phyloP scores from a whole-genome alignment of 2,113 vertebrate genomes.

The Castor canadensis region DNA sequence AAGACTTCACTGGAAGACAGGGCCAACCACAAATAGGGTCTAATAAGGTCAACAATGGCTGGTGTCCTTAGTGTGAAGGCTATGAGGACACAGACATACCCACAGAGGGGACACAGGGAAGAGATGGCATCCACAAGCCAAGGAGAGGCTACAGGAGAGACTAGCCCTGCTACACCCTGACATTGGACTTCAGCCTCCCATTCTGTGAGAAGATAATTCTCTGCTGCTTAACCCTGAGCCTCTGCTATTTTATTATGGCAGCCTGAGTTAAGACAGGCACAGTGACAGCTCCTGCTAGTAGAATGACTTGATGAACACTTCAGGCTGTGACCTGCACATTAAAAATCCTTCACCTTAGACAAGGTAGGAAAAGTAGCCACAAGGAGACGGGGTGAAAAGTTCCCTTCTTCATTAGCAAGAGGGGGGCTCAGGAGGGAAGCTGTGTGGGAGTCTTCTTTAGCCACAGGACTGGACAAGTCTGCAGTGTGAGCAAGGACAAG shows the following conservation, averaged over 20 bases:
- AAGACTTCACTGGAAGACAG: neutral
- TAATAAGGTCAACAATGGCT: too few species aligned
- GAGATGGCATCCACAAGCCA: too few species aligned
- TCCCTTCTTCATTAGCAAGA: neutral
- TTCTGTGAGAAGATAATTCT: too few species aligned
- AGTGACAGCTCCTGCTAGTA: neutral
- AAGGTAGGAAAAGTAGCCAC: neutral
- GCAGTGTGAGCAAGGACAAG: too few species aligned
- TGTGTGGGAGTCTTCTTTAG: neutral
- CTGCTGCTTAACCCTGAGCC: too few species aligned
- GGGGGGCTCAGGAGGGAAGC: neutral
- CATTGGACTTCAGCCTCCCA: neutral
- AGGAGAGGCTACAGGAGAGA: neutral
- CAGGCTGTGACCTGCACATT: too few species aligned
- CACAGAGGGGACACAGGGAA: neutral
- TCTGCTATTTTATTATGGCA: too few species aligned
- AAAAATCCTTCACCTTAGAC: neutral
- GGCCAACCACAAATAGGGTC: neutral
- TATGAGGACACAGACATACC: neutral
- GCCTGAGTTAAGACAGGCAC: too few species aligned
- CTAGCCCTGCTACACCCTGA: too few species aligned
- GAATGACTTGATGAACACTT: accelerated
- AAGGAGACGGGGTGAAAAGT: neutral
- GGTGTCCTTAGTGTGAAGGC: neutral
- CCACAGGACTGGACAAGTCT: neutral